Evolutionary conservation across 2,888 invertebrate genomes (phyloP), one percentile per base, ranked within the genome.

Genomic region (Xestia c-nigrum): DNA sequence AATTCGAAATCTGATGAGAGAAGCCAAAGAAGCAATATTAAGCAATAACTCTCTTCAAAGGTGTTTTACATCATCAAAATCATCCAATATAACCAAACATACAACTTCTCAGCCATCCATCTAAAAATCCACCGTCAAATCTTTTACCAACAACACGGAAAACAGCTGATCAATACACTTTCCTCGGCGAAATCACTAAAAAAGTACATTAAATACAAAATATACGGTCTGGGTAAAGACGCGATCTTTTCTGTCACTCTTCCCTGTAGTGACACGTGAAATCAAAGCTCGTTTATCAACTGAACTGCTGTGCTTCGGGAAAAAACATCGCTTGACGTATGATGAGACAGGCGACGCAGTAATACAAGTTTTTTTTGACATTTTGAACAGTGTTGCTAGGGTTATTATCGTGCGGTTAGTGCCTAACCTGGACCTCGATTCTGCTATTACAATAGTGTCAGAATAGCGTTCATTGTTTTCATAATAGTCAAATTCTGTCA

Each of bases 221-320:
- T 83, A 73, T 81, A 83, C 76, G 63, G 71, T 82, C 72, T 73
- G 16, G 10, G 70, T 74, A 74, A 77, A 81, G 79, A 74, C 85
- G 74, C 80, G 83, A 88, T 88, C 83, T 87, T 70, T 85, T 57
- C 85, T 80, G 87, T 88, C 87, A 87, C 76, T 86, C 80, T 74
- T 61, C 64, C 63, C 76, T 76, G 82, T 86, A 86, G 82, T 84
- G 86, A 85, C 86, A 86, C 82, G 88, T 86, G 86, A 87, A 89
- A 87, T 89, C 88, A 86, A 80, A 88, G 87, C 80, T 89, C 89
- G 76, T 89, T 89, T 89, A 84, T 89, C 89, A 89, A 85, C 74
- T 68, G 81, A 85, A 81, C 83, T 78, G 85, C 81, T 78, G 79
- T 80, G 82, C 74, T 85, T 64, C 70, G 84, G 66, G 74, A 59